These are phyloP conservation scores for Cetonia aurata DNA, from an alignment of 2,888 invertebrate species.

Conservation along the genomic window DNA sequence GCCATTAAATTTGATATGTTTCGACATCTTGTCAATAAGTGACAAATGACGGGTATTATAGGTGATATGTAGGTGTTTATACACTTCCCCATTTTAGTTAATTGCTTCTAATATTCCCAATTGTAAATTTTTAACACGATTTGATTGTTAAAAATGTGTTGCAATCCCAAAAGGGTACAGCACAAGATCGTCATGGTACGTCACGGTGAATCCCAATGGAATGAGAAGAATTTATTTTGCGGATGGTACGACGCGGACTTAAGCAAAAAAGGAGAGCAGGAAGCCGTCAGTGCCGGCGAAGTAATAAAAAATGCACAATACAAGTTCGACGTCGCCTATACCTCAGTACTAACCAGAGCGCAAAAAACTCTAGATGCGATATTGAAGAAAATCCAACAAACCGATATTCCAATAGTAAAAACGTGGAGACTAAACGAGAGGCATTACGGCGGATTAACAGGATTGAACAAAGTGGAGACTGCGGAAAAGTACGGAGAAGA, in stretches of 20 bases:
- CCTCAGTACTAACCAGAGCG: conserved; percentile 75
- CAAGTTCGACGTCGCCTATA: conserved; percentile 74
- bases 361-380: conserved; percentile 72
- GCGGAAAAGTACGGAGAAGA: conserved; percentile 77
- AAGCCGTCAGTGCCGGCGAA: conserved; percentile 73
- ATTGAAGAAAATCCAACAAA: conserved; percentile 72
- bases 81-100: too few relatives aligned
- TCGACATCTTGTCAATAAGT: too few relatives aligned
- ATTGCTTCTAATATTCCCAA: too few relatives aligned
- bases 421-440: conserved; percentile 78
- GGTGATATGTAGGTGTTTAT: too few relatives aligned
- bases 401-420: conserved; percentile 69
- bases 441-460: conserved; percentile 77
- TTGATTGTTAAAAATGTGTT: too few relatives aligned
- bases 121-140: too few relatives aligned
- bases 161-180: conserved; percentile 59
- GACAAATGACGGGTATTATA: too few relatives aligned
- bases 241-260: conserved; percentile 75
- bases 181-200: conserved; percentile 75
- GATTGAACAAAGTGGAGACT: conserved; percentile 76
- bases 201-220: conserved; percentile 77
- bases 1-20: too few relatives aligned
- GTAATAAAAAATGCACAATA: conserved; percentile 72
- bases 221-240: conserved; percentile 73
- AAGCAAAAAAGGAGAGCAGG: conserved; percentile 72